A percentile compares a stretch with the other conserved stretches of the same genome.
phyloP scores from a whole-genome alignment of 2,888 invertebrate species.

The Lithophane semibrunnea region DNA sequence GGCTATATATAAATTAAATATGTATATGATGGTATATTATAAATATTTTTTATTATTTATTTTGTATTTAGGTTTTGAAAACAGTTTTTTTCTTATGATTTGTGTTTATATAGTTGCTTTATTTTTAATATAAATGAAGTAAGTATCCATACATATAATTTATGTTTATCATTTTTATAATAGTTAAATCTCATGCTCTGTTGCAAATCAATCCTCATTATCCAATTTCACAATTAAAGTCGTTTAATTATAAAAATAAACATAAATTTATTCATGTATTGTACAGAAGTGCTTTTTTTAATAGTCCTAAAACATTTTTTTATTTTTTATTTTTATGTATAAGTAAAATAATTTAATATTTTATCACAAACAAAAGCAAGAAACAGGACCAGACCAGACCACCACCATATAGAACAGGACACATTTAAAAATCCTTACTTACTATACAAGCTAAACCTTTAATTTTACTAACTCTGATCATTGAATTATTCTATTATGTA shows the following conservation, averaged over 20 bases:
- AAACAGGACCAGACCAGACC: conserved; percentile 14
- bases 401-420: conserved; percentile 17
- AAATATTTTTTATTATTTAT: background rate
- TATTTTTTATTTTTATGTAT: background rate
- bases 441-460: background rate
- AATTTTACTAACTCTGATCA: background rate
- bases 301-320: background rate
- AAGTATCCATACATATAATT: background rate
- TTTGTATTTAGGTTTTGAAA: background rate
- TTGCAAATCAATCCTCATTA: background rate
- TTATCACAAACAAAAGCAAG: conserved; percentile 27
- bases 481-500: background rate
- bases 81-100: background rate
- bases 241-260: background rate
- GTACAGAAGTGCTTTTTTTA: background rate
- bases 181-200: background rate
- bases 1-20: background rate
- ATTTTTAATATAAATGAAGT: background rate
- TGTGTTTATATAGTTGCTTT: background rate
- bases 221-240: background rate
- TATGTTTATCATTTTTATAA: background rate
- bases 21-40: background rate
- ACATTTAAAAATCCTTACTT: background rate
- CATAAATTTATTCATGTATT: background rate
- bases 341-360: background rate